phyloP scores from a whole-genome alignment of 2,888 invertebrate species.

The Scaptomyza parva region DNA sequence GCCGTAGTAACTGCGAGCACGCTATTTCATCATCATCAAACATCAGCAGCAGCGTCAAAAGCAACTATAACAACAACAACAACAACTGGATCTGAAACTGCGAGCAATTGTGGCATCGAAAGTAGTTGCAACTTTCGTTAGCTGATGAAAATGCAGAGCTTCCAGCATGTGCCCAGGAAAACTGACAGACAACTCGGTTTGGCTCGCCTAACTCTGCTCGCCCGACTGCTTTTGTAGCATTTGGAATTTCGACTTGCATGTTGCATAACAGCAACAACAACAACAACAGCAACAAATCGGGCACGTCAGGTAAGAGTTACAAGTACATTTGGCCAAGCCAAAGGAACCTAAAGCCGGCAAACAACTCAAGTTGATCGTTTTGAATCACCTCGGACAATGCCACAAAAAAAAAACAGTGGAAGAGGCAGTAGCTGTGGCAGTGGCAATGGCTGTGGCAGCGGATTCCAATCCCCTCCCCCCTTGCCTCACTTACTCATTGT shows the following conservation, averaged over 20 bases:
- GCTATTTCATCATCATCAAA: constrained; percentile 80
- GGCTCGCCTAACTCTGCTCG: not conserved
- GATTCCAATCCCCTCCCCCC: not conserved
- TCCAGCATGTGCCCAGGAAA: constrained; percentile 30
- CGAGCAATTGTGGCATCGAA: constrained; percentile 49
- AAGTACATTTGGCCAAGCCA: constrained; percentile 16
- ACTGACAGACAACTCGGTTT: constrained; percentile 6
- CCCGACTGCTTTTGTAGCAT: not conserved
- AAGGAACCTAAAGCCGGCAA: not conserved
- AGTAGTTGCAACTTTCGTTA: constrained; percentile 65
- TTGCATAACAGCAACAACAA: constrained; percentile 18
- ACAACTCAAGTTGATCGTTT: constrained; percentile 23
- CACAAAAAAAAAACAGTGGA: too few species aligned
- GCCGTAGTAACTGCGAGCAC: constrained; percentile 61
- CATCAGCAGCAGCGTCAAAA: constrained; percentile 53
- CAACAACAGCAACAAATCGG: constrained; percentile 4
- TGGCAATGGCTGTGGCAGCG: constrained; percentile 9
- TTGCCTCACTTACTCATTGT: not conserved
- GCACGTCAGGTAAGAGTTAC: constrained; percentile 7
- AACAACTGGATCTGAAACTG: constrained; percentile 40
- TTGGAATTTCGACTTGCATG: constrained; percentile 54
- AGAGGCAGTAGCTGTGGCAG: too few species aligned
- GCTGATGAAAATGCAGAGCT: constrained; percentile 76
- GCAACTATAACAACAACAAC: constrained; percentile 20
- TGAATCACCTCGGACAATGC: constrained; percentile 42